Evolutionary conservation across 2,113 vertebrate species (phyloP).

Genomic region (Gorilla gorilla): DNA sequence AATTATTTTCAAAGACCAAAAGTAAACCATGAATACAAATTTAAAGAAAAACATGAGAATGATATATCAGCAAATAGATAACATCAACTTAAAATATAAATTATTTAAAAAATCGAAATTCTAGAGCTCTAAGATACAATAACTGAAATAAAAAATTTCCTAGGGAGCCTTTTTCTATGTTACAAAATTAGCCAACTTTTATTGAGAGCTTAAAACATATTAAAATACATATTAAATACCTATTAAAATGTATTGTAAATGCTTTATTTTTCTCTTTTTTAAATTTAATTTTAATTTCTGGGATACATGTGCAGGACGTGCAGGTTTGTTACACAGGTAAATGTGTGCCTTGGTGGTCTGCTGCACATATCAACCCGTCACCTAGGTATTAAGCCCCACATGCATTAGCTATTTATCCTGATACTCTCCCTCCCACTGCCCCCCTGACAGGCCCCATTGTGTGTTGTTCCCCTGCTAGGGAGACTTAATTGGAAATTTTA

Average conservation of each 20-base stretch:
- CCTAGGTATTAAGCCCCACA: too few relatives aligned
- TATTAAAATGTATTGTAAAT: neutral
- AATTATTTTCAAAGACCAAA: neutral
- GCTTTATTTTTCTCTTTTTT: neutral
- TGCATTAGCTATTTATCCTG: too few relatives aligned
- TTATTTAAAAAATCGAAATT: neutral
- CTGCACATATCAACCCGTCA: too few relatives aligned
- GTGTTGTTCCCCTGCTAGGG: too few relatives aligned
- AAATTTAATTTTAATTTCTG: too few relatives aligned
- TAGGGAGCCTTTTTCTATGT: neutral
- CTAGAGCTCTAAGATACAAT: neutral
- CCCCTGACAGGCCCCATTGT: too few relatives aligned
- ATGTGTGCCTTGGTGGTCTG: too few relatives aligned
- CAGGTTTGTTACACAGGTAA: too few relatives aligned
- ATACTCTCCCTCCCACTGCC: too few relatives aligned
- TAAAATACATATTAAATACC: too few relatives aligned
- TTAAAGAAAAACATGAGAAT: neutral
- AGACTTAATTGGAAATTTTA: neutral
- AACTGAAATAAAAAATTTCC: neutral
- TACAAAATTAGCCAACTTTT: constrained; percentile 2
- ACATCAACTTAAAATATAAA: neutral
- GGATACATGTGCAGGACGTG: too few relatives aligned
- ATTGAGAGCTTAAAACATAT: neutral
- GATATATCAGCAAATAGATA: neutral
- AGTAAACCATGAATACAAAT: neutral